phyloP scores from a whole-genome alignment of 2,888 invertebrate genomes.

The Lymantria dispar region DNA sequence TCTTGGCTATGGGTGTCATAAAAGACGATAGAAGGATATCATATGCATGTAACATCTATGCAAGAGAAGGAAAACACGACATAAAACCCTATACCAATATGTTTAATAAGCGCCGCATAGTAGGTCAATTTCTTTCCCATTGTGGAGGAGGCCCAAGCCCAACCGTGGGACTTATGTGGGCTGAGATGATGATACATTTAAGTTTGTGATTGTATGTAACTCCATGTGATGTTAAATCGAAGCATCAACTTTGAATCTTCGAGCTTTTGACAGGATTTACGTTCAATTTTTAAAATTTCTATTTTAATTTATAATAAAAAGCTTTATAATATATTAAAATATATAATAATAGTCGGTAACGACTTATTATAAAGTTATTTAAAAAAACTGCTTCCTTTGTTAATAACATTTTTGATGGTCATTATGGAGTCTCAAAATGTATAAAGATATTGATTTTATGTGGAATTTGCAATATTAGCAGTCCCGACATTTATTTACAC shows the following conservation, averaged over 20 bases:
- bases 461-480: slow-evolving; percentile 35
- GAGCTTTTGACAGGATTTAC: slow-evolving; percentile 68
- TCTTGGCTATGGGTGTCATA: too few relatives aligned
- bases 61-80: too few relatives aligned
- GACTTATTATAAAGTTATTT: slow-evolving; percentile 27
- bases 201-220: slow-evolving; percentile 46
- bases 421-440: slow-evolving; percentile 23
- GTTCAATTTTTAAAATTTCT: slow-evolving; percentile 37
- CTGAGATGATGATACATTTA: slow-evolving; percentile 1
- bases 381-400: slow-evolving; percentile 21
- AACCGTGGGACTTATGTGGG: too few relatives aligned
- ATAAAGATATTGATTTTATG: slow-evolving; percentile 21
- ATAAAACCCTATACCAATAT: too few relatives aligned
- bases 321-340: slow-evolving; percentile 61
- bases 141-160: too few relatives aligned
- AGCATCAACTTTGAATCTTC: slow-evolving; percentile 41
- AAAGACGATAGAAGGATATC: too few relatives aligned
- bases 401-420: slow-evolving; percentile 12
- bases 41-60: too few relatives aligned
- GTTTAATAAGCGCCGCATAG: too few relatives aligned
- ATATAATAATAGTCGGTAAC: slow-evolving; percentile 26
- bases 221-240: slow-evolving; percentile 72
- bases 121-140: too few relatives aligned
- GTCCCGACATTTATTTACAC: slow-evolving; percentile 54
- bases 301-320: slow-evolving; percentile 74